Evolutionary conservation across 2,113 vertebrate species (phyloP).

Genomic region (Eublepharis macularius): DNA sequence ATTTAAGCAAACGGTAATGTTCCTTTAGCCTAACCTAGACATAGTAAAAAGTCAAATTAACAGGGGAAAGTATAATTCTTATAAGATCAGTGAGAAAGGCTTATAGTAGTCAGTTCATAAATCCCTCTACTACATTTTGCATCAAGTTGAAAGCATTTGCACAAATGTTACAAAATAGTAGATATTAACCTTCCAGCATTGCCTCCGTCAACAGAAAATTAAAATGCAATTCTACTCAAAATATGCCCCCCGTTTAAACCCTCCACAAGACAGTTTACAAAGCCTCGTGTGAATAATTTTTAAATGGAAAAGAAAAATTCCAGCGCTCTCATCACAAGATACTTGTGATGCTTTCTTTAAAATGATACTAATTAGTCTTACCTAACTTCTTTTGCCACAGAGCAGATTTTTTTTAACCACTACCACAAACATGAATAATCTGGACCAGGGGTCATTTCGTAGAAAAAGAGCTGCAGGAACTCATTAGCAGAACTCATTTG

Average conservation of each 20-base stretch:
- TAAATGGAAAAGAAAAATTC: neutral
- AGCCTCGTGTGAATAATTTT: constrained; percentile 41
- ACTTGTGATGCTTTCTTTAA: neutral
- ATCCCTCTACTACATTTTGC: constrained; percentile 35
- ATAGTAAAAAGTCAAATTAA: constrained; percentile 51
- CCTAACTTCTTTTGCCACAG: constrained; percentile 10
- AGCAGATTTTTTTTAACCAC: constrained; percentile 37
- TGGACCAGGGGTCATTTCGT: no score
- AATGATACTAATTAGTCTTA: constrained; percentile 14
- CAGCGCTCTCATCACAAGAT: neutral
- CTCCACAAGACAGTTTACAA: neutral
- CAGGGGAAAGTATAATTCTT: constrained; percentile 26
- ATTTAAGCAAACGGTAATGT: constrained; percentile 25
- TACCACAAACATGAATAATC: constrained; percentile 8
- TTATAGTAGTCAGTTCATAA: constrained; percentile 39
- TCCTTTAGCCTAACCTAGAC: constrained; percentile 38
- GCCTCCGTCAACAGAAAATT: constrained; percentile 48
- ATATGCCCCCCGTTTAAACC: neutral
- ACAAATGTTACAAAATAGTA: constrained; percentile 50
- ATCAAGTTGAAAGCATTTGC: constrained; percentile 35
- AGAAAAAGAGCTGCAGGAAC: no score
- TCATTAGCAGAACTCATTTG: no score
- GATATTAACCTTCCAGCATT: constrained; percentile 46
- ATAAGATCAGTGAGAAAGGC: constrained; percentile 39
- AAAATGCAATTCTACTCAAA: constrained; percentile 37